A percentile compares a stretch with the other conserved stretches of the same genome.
Conservation (phyloP, 1,140 invertebrate genomes). For the Phortica variegata region DNA sequence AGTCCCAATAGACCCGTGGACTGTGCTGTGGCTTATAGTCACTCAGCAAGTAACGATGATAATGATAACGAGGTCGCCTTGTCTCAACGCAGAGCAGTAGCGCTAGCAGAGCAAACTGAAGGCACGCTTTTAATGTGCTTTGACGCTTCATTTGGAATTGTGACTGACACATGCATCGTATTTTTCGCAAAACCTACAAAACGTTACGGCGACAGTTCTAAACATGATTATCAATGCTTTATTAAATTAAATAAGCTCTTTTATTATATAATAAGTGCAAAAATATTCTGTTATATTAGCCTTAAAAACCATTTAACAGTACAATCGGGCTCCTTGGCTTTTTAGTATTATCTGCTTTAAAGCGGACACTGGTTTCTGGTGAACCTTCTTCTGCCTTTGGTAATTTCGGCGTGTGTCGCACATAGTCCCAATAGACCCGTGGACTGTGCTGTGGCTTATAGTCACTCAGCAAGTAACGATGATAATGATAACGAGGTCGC, state of each 20-base stretch:
- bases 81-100: not conserved
- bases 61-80: not conserved
- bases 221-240: too few species aligned
- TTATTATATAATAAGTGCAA: too few species aligned
- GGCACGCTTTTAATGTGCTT: slow-evolving; percentile 3
- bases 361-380: too few species aligned
- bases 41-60: slow-evolving; percentile 24
- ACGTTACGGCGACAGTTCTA: too few species aligned
- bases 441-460: slow-evolving; percentile 24
- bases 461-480: slow-evolving; percentile 23
- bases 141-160: not conserved
- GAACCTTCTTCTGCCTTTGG: slow-evolving; percentile 7
- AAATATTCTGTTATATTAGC: not conserved
- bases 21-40: slow-evolving; percentile 26
- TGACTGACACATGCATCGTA: not conserved
- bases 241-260: too few species aligned
- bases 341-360: too few species aligned
- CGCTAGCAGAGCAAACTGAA: not conserved
- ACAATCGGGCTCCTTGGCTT: not conserved
- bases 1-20: too few species aligned
- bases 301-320: not conserved
- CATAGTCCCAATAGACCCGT: too few species aligned
- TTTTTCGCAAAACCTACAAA: not conserved
- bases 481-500: slow-evolving; percentile 4
- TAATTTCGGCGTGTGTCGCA: too few species aligned